phyloP scores from a whole-genome alignment of 2,797 vertebrate genomes.

The Lutjanus campechanus region DNA sequence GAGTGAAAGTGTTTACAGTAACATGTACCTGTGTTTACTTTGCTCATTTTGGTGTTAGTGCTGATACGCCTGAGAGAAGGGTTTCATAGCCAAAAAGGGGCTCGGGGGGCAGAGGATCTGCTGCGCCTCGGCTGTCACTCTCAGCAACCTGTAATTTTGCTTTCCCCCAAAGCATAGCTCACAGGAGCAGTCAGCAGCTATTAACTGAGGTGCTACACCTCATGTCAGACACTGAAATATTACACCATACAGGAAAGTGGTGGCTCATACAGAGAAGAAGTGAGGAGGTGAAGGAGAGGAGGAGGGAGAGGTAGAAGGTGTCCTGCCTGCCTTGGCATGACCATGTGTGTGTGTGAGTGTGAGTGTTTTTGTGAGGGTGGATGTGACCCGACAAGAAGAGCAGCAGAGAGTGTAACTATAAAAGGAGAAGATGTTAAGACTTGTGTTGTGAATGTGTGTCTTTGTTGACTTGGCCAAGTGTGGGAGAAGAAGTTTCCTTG shows the following conservation, averaged over 20 bases:
- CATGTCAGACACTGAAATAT: constrained; percentile 64
- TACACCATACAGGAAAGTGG: constrained; percentile 29
- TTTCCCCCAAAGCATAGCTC: constrained; percentile 64
- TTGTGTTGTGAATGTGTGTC: constrained; percentile 3
- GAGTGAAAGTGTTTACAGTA: constrained; percentile 43
- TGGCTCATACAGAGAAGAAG: constrained; percentile 30
- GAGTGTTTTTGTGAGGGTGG: background rate
- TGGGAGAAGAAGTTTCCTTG: background rate
- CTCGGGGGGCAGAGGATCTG: constrained; percentile 42
- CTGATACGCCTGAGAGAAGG: constrained; percentile 34
- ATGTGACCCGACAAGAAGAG: background rate
- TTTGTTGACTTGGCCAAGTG: background rate
- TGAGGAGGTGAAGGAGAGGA: constrained; percentile 30
- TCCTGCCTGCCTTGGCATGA: constrained; percentile 10
- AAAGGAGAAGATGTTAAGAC: constrained; percentile 16
- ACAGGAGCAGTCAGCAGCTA: constrained; percentile 65
- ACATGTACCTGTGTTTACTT: constrained; percentile 50
- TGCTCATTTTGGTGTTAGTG: constrained; percentile 45
- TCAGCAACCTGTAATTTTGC: constrained; percentile 63
- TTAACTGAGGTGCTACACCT: constrained; percentile 61
- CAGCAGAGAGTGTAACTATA: background rate
- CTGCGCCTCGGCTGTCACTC: constrained; percentile 57
- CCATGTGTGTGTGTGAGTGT: constrained; percentile 5
- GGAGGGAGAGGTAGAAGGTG: constrained; percentile 29
- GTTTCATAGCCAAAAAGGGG: constrained; percentile 40